Evolutionary conservation across 2,888 invertebrate genomes (phyloP), one percentile per base, ranked within the genome.

Genomic region (Lymantria dispar): DNA sequence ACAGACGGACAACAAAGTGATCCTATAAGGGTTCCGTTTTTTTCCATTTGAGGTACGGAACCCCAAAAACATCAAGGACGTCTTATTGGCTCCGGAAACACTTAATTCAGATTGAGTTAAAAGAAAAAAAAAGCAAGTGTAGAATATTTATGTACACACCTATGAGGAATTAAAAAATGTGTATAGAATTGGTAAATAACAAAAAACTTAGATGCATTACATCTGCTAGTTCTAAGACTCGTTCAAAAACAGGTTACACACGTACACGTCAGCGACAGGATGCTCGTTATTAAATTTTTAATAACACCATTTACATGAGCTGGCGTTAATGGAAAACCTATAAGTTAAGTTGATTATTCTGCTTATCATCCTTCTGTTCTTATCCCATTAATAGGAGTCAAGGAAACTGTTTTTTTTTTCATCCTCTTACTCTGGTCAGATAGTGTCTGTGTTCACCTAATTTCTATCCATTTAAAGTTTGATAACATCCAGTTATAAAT

Each of bases 211-310:
- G 53, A 53, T 58, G 64, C 62, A 66, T 60, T 57, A 62, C 62
- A 66, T 57, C 60, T 59, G 59, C 68, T 56, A 57, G 54, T 67
- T 74, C 76, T 77, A 71, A 75, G 74, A 75, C 75, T 70, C 51
- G 75, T 74, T 71, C 59, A 50, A 56, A 66, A 83, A 82, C 84
- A 70, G 76, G 84, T 85, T 81, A 60, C 64, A 58, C 52, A 71
- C 59, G 45, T 45, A 62, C 63, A 58, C 57, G 59, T 56, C 59
- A 56, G 22, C 52, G 66, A 65, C 72, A 78, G 76, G 76, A 82
- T 77, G 75, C 73, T 71, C 59, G 74, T 75, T 75, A 83, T 83
- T 78, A 78, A 76, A 75, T 72, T 70, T 72, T 71, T 76, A 79
- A 81, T 79, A 69, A 72, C 69, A 57, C 54, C 62, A 65, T 62